These are phyloP conservation scores for Nycticebus coucang DNA, from an alignment of 2,113 vertebrate species.

Conservation along the genomic window DNA sequence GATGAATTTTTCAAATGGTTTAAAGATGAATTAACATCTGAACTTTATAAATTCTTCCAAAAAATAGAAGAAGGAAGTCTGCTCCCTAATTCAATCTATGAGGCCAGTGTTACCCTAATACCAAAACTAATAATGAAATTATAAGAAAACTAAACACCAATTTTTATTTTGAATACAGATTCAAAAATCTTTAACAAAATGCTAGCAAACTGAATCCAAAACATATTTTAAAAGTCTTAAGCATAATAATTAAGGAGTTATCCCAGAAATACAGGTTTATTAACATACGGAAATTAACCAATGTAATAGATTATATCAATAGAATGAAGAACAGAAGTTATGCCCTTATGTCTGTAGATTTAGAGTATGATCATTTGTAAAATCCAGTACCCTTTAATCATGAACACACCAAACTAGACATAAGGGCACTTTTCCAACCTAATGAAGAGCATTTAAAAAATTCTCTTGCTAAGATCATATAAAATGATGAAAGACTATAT, in stretches of 20 bases:
- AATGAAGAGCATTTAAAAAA: neutral
- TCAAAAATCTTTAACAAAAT: neutral
- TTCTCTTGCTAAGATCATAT: neutral
- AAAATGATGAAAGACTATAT: neutral
- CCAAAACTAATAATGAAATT: neutral
- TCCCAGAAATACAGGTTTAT: neutral
- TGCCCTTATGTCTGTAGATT: neutral
- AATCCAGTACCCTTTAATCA: neutral
- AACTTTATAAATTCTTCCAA: neutral
- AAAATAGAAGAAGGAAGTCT: neutral
- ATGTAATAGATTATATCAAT: neutral
- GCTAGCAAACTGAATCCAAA: neutral
- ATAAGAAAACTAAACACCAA: rapidly evolving
- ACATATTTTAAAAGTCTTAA: neutral
- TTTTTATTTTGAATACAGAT: neutral
- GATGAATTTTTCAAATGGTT: neutral
- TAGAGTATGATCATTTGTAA: neutral
- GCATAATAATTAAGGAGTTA: neutral
- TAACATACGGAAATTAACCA: neutral
- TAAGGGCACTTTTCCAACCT: neutral
- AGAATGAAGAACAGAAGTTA: neutral
- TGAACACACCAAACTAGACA: neutral
- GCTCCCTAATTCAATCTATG: neutral
- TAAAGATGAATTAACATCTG: neutral
- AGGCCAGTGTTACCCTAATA: neutral